Percentiles rank a stretch among this genome's conserved stretches.
These are phyloP conservation scores for Grammomys dolichurus DNA, from an alignment of 2,113 vertebrate genomes.

Conservation along the genomic window DNA sequence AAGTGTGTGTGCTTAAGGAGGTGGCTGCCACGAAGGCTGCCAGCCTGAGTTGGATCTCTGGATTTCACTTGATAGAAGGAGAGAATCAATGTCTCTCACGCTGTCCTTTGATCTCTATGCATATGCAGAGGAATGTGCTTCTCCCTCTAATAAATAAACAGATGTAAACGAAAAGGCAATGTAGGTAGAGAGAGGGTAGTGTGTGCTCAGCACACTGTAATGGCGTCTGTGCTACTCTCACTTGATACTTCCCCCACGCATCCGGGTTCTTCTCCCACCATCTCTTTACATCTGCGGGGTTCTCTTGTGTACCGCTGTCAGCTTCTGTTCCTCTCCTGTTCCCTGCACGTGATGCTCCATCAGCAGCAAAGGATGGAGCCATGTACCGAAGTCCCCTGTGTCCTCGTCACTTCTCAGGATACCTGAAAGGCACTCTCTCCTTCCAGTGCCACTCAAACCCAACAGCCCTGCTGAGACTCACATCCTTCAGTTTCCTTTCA, in stretches of 20 bases:
- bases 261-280: background rate
- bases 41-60: background rate
- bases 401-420: background rate
- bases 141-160: background rate
- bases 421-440: background rate
- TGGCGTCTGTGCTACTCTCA: background rate
- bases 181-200: background rate
- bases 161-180: background rate
- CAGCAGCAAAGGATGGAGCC: background rate
- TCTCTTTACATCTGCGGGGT: background rate
- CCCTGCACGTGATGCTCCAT: rapidly evolving
- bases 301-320: background rate
- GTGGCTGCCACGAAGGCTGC: too few relatives aligned
- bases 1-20: background rate
- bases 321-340: background rate
- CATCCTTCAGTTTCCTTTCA: background rate
- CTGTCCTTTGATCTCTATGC: background rate
- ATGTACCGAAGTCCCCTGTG: rapidly evolving
- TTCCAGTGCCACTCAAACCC: background rate
- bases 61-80: background rate
- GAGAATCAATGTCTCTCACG: background rate
- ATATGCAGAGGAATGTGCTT: background rate
- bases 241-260: background rate
- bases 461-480: background rate
- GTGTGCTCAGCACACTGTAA: rapidly evolving